Base-by-base conservation (phyloP, 1,140 invertebrate genomes). In the Danaus melanippus region DNA sequence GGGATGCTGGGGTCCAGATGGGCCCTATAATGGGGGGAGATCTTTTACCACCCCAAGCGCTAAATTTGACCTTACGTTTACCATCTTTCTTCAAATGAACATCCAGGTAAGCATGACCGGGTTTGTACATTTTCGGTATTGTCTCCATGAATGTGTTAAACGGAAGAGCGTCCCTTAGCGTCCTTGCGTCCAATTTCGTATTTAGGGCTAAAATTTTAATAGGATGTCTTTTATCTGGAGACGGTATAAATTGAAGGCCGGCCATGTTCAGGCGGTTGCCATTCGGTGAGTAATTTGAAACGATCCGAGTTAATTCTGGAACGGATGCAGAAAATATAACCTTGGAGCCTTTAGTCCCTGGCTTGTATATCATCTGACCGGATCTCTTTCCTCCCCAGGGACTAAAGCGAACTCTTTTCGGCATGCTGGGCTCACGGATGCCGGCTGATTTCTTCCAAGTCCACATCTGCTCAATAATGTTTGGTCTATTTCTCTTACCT, bases 321-420 rank as follows among this genome's bases (percentile, higher is more conserved):
- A 84, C 60, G 8, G 74, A 67, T 0, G 81, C 69, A 0, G 79
- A 78, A 58, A 74, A 82, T 12, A 86, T 78, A 0, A 84, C 63
- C 51, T 72, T 83, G 3, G 77, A 63, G 8, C 60, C 69, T 60
- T 84, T 83, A 0, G 61, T 52, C 8, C 78, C 76, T 1, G 79
- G 73, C 40, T 84, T 84, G 48, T 72, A 82, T 6, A 86, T 62
- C 69, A 84, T 77, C 54, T 83, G 79, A 0, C 76, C 78, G 48
- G 78, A 82, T 15, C 83, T 57, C 48, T 86, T 86, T 1, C 83
- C 83, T 11, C 83, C 83, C 83, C 83, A 86, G 0, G 83, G 81
- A 42, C 79, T 84, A 58, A 86, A 86, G 0, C 83, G 67, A 0
- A 86, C 83, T 46, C 83, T 56, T 50, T 86, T 86, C 2, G 83